These are phyloP conservation scores for Akabosia matsudoensis DNA, from an alignment of 1,140 invertebrate genomes.

Conservation along the genomic window DNA sequence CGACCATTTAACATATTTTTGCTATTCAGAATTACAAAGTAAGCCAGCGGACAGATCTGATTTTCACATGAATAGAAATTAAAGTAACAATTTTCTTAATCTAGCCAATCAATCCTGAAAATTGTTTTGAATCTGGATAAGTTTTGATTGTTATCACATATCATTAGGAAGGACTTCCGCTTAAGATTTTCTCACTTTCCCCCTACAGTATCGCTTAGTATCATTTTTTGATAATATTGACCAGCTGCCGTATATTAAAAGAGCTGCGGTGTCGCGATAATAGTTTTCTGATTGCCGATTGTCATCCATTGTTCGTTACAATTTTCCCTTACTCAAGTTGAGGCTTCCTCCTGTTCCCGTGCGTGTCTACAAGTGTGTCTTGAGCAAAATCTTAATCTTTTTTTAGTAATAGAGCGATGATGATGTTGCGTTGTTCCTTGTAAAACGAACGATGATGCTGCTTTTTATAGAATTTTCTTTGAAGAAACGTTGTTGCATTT, in stretches of 20 bases:
- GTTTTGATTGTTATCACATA: too few relatives aligned
- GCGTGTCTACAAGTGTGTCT: background rate
- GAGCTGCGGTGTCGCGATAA: background rate
- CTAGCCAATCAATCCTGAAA: too few relatives aligned
- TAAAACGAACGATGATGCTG: background rate
- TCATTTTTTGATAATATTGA: too few relatives aligned
- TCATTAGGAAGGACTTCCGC: too few relatives aligned
- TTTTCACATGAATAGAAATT: too few relatives aligned
- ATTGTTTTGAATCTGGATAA: too few relatives aligned
- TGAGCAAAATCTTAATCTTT: background rate
- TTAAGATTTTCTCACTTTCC: too few relatives aligned
- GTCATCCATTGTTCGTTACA: background rate
- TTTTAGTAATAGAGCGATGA: background rate
- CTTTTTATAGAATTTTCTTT: background rate
- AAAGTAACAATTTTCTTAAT: too few relatives aligned
- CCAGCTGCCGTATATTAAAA: background rate
- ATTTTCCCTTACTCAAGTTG: background rate
- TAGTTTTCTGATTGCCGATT: constrained; percentile 3
- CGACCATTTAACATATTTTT: too few relatives aligned
- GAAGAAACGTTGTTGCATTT: background rate
- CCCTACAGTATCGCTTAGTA: too few relatives aligned
- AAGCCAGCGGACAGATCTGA: too few relatives aligned
- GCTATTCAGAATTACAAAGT: too few relatives aligned
- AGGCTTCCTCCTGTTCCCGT: background rate
- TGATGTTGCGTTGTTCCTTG: background rate